Evolutionary conservation across 2,888 invertebrate species (phyloP).

Genomic region (Aplocera efformata): DNA sequence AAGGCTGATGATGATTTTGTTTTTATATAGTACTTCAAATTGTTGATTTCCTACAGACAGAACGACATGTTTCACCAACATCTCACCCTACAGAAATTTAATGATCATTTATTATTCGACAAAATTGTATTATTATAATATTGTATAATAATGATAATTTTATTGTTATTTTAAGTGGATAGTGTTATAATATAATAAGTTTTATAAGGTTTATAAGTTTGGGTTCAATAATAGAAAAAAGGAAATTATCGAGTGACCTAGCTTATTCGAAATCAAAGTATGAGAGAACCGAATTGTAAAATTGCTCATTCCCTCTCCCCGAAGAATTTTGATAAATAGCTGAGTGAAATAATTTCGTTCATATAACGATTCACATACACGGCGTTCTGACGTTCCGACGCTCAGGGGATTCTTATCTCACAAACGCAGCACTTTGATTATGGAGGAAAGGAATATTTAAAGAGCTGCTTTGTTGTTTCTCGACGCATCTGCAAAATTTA

Average conservation of each 20-base stretch:
- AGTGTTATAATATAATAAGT: no score
- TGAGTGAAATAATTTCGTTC: slow-evolving; percentile 66
- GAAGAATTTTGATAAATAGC: slow-evolving; percentile 71
- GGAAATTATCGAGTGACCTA: slow-evolving; percentile 6
- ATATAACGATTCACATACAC: slow-evolving; percentile 56
- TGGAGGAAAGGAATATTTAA: slow-evolving; percentile 74
- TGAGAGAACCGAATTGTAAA: slow-evolving; percentile 41
- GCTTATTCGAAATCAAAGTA: slow-evolving; percentile 9
- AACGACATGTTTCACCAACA: no score
- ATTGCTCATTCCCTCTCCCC: slow-evolving; percentile 45
- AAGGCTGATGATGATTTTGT: no score
- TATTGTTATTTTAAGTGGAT: no score
- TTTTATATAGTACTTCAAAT: no score
- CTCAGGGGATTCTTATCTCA: slow-evolving; percentile 73
- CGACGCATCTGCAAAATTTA: slow-evolving; percentile 69
- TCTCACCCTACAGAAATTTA: no score
- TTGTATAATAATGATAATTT: no score
- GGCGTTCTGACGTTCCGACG: slow-evolving; percentile 46
- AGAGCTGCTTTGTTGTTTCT: slow-evolving; percentile 64
- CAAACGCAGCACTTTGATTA: slow-evolving; percentile 77
- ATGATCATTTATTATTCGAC: no score
- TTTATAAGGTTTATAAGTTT: no score
- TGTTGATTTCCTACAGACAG: no score
- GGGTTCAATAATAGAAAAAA: no score
- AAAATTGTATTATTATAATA: no score